These are phyloP conservation scores for Drosophila subsilvestris DNA, from an alignment of 2,888 invertebrate genomes.

Conservation along the genomic window DNA sequence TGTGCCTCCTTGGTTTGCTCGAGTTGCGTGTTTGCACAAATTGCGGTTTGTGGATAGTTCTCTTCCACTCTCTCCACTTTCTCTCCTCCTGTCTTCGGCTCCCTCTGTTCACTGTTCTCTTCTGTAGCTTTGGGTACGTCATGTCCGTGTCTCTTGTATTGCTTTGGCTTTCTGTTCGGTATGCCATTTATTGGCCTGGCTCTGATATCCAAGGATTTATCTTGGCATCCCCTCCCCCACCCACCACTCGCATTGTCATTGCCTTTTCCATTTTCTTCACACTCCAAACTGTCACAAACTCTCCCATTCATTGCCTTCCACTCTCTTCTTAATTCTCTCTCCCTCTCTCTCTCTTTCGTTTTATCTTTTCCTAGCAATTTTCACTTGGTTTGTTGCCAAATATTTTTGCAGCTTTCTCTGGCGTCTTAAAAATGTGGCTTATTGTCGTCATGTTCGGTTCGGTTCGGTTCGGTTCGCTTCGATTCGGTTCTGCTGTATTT, in stretches of 20 bases:
- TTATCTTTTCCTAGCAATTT: constrained; percentile 13
- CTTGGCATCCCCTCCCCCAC: not conserved
- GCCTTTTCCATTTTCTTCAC: constrained; percentile 17
- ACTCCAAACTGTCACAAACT: constrained; percentile 8
- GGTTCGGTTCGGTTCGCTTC: no score
- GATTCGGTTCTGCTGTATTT: constrained; percentile 7
- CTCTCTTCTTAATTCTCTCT: not conserved
- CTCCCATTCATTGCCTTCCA: no score
- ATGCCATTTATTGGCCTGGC: constrained; percentile 33
- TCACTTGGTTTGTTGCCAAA: constrained; percentile 28
- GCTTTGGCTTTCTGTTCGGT: constrained; percentile 2
- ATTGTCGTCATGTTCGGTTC: constrained; percentile 20
- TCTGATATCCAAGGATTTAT: constrained; percentile 24
- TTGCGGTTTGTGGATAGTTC: constrained; percentile 44
- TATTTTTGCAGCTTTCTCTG: constrained; percentile 13
- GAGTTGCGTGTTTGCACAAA: constrained; percentile 47
- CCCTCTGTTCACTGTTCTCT: not conserved
- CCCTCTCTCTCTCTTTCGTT: not conserved
- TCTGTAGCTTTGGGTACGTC: not conserved
- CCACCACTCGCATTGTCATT: constrained; percentile 9
- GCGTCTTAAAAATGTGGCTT: constrained; percentile 42
- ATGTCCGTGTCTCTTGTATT: constrained; percentile 4
- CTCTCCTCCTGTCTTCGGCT: not conserved
- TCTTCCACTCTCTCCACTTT: not conserved
- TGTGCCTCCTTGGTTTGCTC: constrained; percentile 14